phyloP scores from a whole-genome alignment of 2,113 vertebrate genomes.

The Eolophus roseicapilla region DNA sequence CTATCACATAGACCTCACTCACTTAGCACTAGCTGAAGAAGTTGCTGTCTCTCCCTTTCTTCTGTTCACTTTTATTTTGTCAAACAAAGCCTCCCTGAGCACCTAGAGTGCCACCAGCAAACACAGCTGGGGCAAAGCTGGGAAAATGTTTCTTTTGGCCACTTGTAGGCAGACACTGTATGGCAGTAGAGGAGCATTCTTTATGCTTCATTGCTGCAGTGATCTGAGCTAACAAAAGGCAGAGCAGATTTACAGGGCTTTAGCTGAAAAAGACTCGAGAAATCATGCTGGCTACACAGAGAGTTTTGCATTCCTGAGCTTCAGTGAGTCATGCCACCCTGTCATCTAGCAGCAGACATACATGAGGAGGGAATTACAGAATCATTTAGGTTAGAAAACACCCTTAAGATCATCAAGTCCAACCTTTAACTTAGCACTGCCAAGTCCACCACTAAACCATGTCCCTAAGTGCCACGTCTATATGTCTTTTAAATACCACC shows the following conservation, averaged over 20 bases:
- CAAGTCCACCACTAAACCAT: not conserved
- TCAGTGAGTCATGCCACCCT: fast-evolving
- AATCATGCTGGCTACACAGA: not conserved
- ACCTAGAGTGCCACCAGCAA: not conserved
- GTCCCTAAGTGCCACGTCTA: not conserved
- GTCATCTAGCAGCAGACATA: not conserved
- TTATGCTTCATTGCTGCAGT: not conserved
- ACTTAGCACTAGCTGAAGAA: not conserved
- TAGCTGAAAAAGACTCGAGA: not conserved
- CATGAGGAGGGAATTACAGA: not conserved
- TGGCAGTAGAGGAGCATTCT: not conserved
- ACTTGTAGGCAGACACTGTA: not conserved
- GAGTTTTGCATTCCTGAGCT: not conserved
- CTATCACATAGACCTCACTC: not conserved
- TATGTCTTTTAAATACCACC: not conserved
- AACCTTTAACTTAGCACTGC: not conserved
- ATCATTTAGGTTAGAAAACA: not conserved
- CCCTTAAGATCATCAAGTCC: not conserved
- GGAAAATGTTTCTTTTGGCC: not conserved
- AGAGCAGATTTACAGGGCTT: not conserved
- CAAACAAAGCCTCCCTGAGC: not conserved
- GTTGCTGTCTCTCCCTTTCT: not conserved
- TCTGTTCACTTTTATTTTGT: not conserved
- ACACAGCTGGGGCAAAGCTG: not conserved
- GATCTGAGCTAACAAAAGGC: not conserved